Conservation (phyloP, 2,797 vertebrate species). For the Eulemur rubriventer region DNA sequence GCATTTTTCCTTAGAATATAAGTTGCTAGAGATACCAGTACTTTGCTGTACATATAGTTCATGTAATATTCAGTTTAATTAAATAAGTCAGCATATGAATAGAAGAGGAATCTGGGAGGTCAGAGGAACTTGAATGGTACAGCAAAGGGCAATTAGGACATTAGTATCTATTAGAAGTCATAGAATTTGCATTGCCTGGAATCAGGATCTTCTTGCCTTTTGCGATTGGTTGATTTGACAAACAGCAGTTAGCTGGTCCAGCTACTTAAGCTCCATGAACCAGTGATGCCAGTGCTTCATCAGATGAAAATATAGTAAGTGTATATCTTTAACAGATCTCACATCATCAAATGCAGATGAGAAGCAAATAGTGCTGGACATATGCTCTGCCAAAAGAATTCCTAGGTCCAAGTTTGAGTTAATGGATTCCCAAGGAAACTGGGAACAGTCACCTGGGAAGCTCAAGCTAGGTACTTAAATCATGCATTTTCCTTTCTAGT, state of each 20-base stretch:
- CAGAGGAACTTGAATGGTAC: neutral
- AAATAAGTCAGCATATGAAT: neutral
- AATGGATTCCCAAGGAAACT: neutral
- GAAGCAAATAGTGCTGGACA: neutral
- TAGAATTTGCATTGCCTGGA: neutral
- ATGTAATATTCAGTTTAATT: neutral
- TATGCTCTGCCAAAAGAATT: neutral
- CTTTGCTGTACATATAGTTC: neutral
- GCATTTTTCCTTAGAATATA: neutral
- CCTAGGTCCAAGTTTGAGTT: neutral
- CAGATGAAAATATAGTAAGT: neutral
- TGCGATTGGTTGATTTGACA: neutral
- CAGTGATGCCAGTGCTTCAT: neutral
- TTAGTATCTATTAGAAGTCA: neutral
- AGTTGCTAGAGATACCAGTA: neutral
- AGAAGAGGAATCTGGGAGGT: neutral
- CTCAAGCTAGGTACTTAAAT: neutral
- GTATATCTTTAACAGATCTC: neutral
- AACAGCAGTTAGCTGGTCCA: neutral
- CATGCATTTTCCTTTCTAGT: constrained; percentile 14
- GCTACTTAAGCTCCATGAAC: neutral
- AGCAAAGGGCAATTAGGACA: neutral
- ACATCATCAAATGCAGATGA: neutral
- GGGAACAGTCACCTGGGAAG: neutral
- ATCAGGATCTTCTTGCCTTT: neutral